phyloP scores from a whole-genome alignment of 1,140 invertebrate species.

The Papilio polyxenes region DNA sequence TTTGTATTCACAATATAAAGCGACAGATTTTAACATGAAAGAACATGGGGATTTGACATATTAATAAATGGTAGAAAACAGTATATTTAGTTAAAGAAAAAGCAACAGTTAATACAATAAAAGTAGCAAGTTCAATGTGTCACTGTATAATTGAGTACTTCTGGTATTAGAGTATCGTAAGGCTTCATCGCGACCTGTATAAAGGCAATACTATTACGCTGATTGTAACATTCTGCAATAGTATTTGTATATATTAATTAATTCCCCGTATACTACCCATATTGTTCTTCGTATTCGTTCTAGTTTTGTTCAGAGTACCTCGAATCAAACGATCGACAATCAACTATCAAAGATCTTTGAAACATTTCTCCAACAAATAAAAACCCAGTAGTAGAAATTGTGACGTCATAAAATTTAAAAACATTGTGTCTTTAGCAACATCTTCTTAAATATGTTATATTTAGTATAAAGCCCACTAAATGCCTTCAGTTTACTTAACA shows the following conservation, averaged over 20 bases:
- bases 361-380: not conserved
- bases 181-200: slow-evolving; percentile 3
- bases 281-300: too few relatives aligned
- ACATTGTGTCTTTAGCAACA: too few relatives aligned
- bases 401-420: too few relatives aligned
- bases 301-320: not conserved
- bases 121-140: slow-evolving; percentile 8
- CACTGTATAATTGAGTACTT: slow-evolving; percentile 22
- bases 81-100: not conserved
- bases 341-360: too few relatives aligned
- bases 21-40: not conserved
- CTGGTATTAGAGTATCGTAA: slow-evolving; percentile 18
- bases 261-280: not conserved
- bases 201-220: not conserved
- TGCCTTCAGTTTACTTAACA: too few relatives aligned
- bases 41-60: not conserved
- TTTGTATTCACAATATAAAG: not conserved
- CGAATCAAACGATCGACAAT: not conserved
- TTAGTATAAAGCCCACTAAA: too few relatives aligned
- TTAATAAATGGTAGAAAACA: not conserved
- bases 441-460: too few relatives aligned
- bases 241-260: not conserved
- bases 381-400: too few relatives aligned
- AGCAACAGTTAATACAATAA: slow-evolving; percentile 5
- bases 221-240: slow-evolving; percentile 2